Conservation (phyloP, 2,888 invertebrate species). For the Dorcus parallelipipedus region DNA sequence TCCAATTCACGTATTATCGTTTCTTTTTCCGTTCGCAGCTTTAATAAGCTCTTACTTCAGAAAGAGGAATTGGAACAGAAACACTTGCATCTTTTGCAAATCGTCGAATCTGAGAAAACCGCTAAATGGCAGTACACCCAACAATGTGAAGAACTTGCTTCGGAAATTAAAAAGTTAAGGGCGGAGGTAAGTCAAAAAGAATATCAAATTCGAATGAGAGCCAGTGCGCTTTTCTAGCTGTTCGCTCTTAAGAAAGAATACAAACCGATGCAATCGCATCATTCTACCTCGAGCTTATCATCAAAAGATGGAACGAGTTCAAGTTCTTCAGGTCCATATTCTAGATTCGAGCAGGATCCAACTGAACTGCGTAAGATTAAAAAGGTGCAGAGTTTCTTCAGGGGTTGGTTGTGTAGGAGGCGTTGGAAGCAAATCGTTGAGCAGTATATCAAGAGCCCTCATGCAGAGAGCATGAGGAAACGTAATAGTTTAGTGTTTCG, state of each 20-base stretch:
- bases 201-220: not conserved
- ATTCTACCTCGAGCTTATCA: conserved; percentile 36
- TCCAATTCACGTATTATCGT: too few relatives aligned
- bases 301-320: conserved; percentile 35
- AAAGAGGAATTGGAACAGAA: conserved; percentile 91
- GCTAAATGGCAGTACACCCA: conserved; percentile 92
- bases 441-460: conserved; percentile 90
- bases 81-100: conserved; percentile 82
- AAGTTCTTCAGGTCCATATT: conserved; percentile 31
- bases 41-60: conserved; percentile 82
- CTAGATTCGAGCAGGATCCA: conserved; percentile 53
- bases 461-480: conserved; percentile 91
- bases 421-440: conserved; percentile 95
- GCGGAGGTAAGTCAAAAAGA: conserved; percentile 64
- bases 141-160: conserved; percentile 85
- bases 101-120: conserved; percentile 88
- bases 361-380: conserved; percentile 85
- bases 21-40: conserved; percentile 54
- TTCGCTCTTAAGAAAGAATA: conserved; percentile 79
- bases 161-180: conserved; percentile 83
- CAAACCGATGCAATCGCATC: conserved; percentile 52
- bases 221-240: conserved; percentile 54
- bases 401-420: conserved; percentile 88
- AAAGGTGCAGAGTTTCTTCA: conserved; percentile 86
- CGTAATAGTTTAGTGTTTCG: conserved; percentile 84